Evolutionary conservation across 2,888 invertebrate species (phyloP).

Genomic region (Sphaerophoria rueppellii): DNA sequence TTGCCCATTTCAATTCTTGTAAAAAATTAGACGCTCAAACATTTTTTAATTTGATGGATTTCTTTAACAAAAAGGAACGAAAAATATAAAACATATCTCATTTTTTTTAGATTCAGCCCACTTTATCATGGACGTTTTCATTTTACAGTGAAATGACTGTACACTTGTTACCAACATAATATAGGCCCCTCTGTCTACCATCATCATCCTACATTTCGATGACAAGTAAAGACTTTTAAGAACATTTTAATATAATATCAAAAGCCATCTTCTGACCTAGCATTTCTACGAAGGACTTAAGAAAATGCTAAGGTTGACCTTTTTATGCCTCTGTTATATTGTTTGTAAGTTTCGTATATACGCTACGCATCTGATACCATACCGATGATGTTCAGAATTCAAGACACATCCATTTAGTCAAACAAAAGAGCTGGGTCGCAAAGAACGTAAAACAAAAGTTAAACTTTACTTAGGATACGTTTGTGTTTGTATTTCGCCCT

Average conservation of each 20-base stretch:
- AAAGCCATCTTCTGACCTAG: constrained; percentile 31
- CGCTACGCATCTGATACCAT: neutral
- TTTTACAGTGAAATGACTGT: neutral
- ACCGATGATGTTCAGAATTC: constrained; percentile 56
- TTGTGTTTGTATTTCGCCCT: neutral
- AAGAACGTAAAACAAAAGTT: constrained; percentile 61
- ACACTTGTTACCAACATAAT: constrained; percentile 1
- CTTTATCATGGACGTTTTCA: neutral
- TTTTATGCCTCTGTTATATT: constrained; percentile 4
- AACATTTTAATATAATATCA: constrained; percentile 66
- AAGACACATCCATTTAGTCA: constrained; percentile 54
- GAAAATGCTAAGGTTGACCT: constrained; percentile 36
- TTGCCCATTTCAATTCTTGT: too few relatives aligned
- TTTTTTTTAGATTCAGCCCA: neutral
- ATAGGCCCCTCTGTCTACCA: too few relatives aligned
- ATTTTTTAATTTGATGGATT: too few relatives aligned
- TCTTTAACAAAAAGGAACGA: too few relatives aligned
- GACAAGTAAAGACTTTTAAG: constrained; percentile 31
- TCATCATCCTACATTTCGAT: constrained; percentile 47
- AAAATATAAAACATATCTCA: neutral
- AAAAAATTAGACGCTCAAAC: too few relatives aligned
- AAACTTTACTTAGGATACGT: constrained; percentile 53
- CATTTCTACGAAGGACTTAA: constrained; percentile 11
- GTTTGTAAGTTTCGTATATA: neutral
- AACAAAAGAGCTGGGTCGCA: constrained; percentile 14